A percentile compares a stretch with the other conserved stretches of the same genome.
These are phyloP conservation scores for Strix aluco DNA, from an alignment of 2,113 vertebrate species.

Conservation along the genomic window DNA sequence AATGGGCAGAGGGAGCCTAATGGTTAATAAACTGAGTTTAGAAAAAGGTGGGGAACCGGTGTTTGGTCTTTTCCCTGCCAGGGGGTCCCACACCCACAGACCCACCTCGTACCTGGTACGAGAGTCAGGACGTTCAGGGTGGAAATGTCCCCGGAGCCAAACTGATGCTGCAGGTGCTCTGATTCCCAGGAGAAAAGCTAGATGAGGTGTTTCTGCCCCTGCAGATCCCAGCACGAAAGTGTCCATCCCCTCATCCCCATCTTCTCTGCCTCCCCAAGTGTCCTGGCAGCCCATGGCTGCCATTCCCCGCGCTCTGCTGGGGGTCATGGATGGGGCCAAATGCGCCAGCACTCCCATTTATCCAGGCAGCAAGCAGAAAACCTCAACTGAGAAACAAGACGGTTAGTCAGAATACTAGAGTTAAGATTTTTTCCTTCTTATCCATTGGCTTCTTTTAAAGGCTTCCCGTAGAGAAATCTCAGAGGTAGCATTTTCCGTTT, in stretches of 20 bases:
- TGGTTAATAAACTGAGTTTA: neutral
- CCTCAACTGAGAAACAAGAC: neutral
- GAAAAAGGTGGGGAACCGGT: neutral
- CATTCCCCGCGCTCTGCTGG: rapidly evolving
- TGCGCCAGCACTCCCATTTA: rapidly evolving
- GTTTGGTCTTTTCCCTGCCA: neutral
- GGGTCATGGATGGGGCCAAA: neutral
- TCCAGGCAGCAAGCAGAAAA: neutral
- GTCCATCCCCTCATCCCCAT: neutral
- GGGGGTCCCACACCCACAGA: neutral
- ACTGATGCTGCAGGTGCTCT: neutral
- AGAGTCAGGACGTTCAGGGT: neutral
- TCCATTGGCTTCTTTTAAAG: neutral
- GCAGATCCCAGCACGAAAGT: rapidly evolving
- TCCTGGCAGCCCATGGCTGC: neutral
- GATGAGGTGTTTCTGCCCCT: neutral
- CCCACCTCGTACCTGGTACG: neutral
- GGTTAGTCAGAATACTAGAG: neutral
- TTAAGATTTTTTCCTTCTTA: neutral
- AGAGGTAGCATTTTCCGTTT: neutral
- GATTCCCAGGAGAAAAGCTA: neutral
- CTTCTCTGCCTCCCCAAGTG: neutral
- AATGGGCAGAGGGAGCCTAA: neutral
- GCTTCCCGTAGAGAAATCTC: rapidly evolving
- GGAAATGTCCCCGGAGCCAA: neutral